A percentile compares a stretch with the other conserved stretches of the same genome.
phyloP scores from a whole-genome alignment of 1,140 invertebrate genomes.

The Neodiprion pinetum region DNA sequence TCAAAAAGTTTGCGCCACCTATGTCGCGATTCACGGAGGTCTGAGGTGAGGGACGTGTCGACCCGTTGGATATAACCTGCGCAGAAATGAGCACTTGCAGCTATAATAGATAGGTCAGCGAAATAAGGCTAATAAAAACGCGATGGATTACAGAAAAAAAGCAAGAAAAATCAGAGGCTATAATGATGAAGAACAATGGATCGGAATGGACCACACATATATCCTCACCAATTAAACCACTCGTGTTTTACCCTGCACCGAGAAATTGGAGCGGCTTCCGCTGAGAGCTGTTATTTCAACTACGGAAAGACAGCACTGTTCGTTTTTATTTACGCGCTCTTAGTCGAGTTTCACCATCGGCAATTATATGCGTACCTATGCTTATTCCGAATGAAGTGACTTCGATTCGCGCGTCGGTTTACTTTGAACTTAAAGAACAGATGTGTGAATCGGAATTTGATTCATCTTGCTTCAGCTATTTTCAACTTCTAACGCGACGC shows the following conservation, averaged over 20 bases:
- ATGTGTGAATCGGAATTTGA: too few relatives aligned
- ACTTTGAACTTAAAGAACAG: too few relatives aligned
- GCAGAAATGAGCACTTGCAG: too few relatives aligned
- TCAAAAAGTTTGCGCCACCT: too few relatives aligned
- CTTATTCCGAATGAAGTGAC: too few relatives aligned
- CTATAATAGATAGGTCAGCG: not conserved
- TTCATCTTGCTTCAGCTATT: too few relatives aligned
- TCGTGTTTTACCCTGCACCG: not conserved
- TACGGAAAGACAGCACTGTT: not conserved
- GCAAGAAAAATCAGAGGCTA: not conserved
- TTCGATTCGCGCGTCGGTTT: too few relatives aligned
- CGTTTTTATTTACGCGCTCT: not conserved
- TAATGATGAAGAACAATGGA: not conserved
- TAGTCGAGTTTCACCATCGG: not conserved
- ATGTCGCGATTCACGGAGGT: too few relatives aligned
- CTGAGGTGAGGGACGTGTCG: too few relatives aligned
- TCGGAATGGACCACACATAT: not conserved
- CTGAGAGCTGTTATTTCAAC: not conserved
- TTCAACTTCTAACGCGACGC: too few relatives aligned
- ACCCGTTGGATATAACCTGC: too few relatives aligned
- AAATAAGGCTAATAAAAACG: not conserved
- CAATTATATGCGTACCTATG: not conserved
- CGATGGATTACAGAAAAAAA: not conserved
- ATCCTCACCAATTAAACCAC: not conserved
- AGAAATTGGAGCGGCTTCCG: not conserved